Evolutionary conservation across 1,140 invertebrate genomes (phyloP), one percentile per base, ranked within the genome.

Genomic region (Coboldia fuscipes): DNA sequence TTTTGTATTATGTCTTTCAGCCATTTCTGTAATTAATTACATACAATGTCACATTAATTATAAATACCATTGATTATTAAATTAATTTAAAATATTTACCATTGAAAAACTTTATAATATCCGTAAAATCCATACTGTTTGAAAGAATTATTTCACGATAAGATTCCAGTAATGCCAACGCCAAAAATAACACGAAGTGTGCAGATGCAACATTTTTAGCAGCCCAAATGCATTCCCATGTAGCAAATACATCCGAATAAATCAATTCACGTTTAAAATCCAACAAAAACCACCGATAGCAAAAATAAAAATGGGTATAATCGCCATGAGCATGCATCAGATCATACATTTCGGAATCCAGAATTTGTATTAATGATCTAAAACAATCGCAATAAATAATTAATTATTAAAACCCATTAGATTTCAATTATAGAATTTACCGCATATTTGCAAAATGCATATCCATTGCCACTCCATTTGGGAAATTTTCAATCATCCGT

Each of bases 81-180:
- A 28, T 9, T 4, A 24, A 34, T 16, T 3, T 10, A 13, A n/a
- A 31, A 27, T 19, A 54, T 57, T 59, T 58, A 89, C 85, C 86
- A 61, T 94, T 94, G 50, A 93, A 94, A 57, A 94, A 96, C 54
- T 92, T 93, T 47, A 96, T 96, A 42, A 94, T 89, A 56, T 96
- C 90, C 1, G 89, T 94, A 53, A 93, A 94, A 53, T 94, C 88
- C 86, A 96, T 94, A 42, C 78, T 72, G 58, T 94, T 93, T 37
- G 83, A 79, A 22, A 96, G 60, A 26, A 96, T 90, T 38, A 96
- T 85, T 48, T 93, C 86, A 33, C 89, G 57, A 54, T 96, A 96
- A 37, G 81, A 83, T 57, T 90, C 81, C 1, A 96, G 69, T 26
- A 96, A 56, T 1, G 88, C 84, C 23, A 96, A 64, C 0, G 88